These are phyloP conservation scores for Mustela nigripes DNA, from an alignment of 2,113 vertebrate species.

Conservation along the genomic window DNA sequence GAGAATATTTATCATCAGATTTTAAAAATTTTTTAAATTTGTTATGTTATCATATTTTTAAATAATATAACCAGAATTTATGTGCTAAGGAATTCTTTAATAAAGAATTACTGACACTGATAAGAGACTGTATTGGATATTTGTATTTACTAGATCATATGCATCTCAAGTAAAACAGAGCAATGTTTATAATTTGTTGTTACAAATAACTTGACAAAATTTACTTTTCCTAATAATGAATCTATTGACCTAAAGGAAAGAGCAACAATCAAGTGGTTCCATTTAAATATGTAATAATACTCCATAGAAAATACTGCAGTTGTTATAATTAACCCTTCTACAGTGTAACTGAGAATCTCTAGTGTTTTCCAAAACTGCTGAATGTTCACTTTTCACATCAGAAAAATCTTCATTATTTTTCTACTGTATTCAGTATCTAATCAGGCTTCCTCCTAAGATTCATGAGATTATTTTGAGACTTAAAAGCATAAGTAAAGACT, in stretches of 20 bases:
- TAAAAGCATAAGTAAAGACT: not conserved
- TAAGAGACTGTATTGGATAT: not conserved
- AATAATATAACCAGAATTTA: not conserved
- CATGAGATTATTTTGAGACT: not conserved
- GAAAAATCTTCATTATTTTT: slow-evolving; percentile 25
- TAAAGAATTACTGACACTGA: not conserved
- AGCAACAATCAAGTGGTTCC: not conserved
- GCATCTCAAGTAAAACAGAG: not conserved
- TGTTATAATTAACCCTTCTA: not conserved
- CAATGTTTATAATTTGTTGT: not conserved
- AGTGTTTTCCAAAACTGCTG: not conserved
- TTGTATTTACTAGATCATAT: not conserved
- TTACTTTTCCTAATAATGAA: not conserved
- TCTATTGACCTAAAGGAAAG: not conserved
- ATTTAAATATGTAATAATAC: not conserved
- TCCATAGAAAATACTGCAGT: not conserved
- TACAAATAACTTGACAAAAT: not conserved
- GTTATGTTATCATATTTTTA: not conserved
- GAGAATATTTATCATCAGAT: not conserved
- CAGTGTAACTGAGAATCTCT: not conserved
- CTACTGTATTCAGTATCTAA: not conserved
- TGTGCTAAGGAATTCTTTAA: not conserved
- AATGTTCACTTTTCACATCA: not conserved
- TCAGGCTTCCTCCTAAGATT: not conserved
- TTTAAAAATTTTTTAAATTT: not conserved